Evolutionary conservation across 2,113 vertebrate genomes (phyloP).

Genomic region (Thunnus thynnus): DNA sequence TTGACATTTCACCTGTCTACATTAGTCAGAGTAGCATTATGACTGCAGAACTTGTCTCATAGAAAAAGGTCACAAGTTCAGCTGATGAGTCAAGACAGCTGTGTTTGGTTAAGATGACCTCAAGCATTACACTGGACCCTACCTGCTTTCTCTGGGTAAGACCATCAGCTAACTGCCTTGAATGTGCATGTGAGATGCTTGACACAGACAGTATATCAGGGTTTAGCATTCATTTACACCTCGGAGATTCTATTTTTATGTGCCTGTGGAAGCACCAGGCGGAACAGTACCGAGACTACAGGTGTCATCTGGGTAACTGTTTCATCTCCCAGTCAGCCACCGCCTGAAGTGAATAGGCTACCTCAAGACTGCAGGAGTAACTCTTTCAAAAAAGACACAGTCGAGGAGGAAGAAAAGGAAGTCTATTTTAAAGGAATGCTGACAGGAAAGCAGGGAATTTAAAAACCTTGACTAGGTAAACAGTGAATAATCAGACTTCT

Average conservation of each 20-base stretch:
- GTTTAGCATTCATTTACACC: constrained; percentile 53
- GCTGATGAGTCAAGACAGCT: neutral
- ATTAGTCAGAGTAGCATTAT: neutral
- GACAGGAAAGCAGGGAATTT: constrained; percentile 27
- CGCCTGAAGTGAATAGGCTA: constrained; percentile 12
- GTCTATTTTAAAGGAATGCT: constrained; percentile 30
- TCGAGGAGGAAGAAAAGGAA: neutral
- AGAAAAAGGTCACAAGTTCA: constrained; percentile 10
- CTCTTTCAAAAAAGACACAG: neutral
- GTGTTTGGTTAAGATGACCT: constrained; percentile 30
- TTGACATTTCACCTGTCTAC: constrained; percentile 18
- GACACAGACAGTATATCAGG: constrained; percentile 44
- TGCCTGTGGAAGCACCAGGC: constrained; percentile 11
- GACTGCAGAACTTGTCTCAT: neutral
- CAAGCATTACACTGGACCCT: neutral
- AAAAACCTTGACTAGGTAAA: constrained; percentile 63
- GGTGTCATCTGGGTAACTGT: constrained; percentile 51
- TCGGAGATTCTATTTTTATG: constrained; percentile 60
- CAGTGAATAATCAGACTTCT: constrained; percentile 60
- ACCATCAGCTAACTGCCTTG: constrained; percentile 1
- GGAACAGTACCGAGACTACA: constrained; percentile 43
- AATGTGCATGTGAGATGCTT: constrained; percentile 48
- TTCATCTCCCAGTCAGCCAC: constrained; percentile 42
- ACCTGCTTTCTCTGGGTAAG: constrained; percentile 18
- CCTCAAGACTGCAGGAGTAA: constrained; percentile 12